These are phyloP conservation scores for Charina bottae DNA, from an alignment of 2,113 vertebrate species.

Conservation along the genomic window DNA sequence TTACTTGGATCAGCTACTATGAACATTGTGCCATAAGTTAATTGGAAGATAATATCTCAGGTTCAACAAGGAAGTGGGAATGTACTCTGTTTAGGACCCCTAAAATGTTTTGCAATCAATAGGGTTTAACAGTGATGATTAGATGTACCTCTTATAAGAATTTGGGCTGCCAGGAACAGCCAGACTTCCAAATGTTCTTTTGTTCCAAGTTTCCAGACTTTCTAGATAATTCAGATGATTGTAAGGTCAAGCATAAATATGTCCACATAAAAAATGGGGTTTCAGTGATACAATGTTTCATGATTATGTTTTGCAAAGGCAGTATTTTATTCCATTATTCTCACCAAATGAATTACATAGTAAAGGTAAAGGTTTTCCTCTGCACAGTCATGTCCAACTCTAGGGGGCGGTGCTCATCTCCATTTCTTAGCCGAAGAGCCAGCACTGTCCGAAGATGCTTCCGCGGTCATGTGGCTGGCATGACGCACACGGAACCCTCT, in stretches of 20 bases:
- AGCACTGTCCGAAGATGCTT: no score
- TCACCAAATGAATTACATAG: background rate
- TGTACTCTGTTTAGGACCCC: background rate
- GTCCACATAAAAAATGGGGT: background rate
- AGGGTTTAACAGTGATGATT: constrained; percentile 1
- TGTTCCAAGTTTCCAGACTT: constrained; percentile 7
- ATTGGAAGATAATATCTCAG: background rate
- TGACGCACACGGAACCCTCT: no score
- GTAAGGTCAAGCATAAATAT: background rate
- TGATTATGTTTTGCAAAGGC: background rate
- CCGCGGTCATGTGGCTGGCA: no score
- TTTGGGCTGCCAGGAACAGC: background rate
- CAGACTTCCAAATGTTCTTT: background rate
- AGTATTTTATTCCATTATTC: background rate
- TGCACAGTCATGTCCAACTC: no score
- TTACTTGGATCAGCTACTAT: background rate
- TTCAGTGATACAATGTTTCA: background rate
- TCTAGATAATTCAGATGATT: background rate
- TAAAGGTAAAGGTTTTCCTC: no score
- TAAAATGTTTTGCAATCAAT: constrained; percentile 1
- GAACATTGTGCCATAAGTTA: background rate
- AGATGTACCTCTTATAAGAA: background rate
- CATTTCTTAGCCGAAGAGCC: no score
- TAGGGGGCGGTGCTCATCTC: no score
- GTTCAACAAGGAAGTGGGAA: background rate